Evolutionary conservation across 2,888 invertebrate genomes (phyloP).

Genomic region (Orthosia gothica): DNA sequence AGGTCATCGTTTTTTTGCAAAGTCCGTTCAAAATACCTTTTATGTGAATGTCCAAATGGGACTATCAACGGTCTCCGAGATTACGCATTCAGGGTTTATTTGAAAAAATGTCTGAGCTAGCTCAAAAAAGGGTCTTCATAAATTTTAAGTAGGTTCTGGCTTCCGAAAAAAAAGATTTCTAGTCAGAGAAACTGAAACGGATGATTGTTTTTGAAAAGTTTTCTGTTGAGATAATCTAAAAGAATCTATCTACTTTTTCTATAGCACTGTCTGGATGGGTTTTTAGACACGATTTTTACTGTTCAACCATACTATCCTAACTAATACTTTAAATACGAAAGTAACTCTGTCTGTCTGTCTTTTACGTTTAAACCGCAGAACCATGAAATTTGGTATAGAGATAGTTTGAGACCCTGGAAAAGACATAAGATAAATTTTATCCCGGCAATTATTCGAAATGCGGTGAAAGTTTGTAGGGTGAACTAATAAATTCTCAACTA

Average conservation of each 20-base stretch:
- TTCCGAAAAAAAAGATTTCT: constrained; percentile 35
- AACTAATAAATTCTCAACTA: no score
- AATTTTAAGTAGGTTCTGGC: constrained; percentile 48
- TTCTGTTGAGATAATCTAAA: not conserved
- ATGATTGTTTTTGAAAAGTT: constrained; percentile 33
- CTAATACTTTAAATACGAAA: no score
- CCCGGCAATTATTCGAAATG: no score
- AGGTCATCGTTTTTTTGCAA: constrained; percentile 5
- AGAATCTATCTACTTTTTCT: not conserved
- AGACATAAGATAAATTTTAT: no score
- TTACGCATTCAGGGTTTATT: constrained; percentile 56
- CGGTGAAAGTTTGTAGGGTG: no score
- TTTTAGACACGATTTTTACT: no score
- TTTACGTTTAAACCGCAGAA: no score
- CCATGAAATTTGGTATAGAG: no score
- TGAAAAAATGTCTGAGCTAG: constrained; percentile 46
- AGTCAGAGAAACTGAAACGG: constrained; percentile 21
- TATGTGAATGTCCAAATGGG: constrained; percentile 18
- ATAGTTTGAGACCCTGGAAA: no score
- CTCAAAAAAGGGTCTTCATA: constrained; percentile 58
- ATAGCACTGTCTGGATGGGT: not conserved
- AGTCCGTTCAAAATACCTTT: constrained; percentile 14
- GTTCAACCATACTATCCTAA: no score
- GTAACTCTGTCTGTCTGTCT: no score
- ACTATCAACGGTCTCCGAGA: constrained; percentile 45